These are phyloP conservation scores for Erethizon dorsatum DNA, from an alignment of 2,797 vertebrate genomes.

Conservation along the genomic window DNA sequence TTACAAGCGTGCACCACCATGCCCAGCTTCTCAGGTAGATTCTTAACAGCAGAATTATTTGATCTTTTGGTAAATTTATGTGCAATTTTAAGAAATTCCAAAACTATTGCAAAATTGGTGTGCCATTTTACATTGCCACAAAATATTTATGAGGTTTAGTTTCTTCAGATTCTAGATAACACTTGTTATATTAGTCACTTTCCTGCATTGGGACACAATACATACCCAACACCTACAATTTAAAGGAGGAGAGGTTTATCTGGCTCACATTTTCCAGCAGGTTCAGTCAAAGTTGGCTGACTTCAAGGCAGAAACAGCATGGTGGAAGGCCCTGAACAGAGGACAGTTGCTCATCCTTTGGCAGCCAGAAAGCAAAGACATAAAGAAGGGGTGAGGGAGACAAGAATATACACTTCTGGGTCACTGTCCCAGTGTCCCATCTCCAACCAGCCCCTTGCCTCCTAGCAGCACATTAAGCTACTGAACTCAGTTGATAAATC, in stretches of 20 bases:
- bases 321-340: background rate
- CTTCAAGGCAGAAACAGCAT: background rate
- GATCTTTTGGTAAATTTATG: constrained; percentile 13
- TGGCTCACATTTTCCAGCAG: no score
- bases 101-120: constrained; percentile 35
- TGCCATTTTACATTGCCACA: constrained; percentile 17
- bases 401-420: background rate
- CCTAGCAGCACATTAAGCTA: background rate
- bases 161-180: background rate
- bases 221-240: background rate
- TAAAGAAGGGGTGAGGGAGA: background rate
- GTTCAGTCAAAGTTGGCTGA: background rate
- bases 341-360: background rate
- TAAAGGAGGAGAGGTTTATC: background rate
- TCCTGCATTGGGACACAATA: background rate
- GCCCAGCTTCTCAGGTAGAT: background rate
- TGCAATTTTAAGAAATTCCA: constrained; percentile 27
- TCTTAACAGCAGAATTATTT: constrained; percentile 14
- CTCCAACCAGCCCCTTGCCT: background rate
- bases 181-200: background rate
- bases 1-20: no score
- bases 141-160: background rate
- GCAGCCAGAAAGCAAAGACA: background rate
- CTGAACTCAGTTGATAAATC: background rate
- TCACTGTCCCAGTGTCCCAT: background rate